phyloP scores from a whole-genome alignment of 1,140 invertebrate species.

The Zaprionus lachaisei region DNA sequence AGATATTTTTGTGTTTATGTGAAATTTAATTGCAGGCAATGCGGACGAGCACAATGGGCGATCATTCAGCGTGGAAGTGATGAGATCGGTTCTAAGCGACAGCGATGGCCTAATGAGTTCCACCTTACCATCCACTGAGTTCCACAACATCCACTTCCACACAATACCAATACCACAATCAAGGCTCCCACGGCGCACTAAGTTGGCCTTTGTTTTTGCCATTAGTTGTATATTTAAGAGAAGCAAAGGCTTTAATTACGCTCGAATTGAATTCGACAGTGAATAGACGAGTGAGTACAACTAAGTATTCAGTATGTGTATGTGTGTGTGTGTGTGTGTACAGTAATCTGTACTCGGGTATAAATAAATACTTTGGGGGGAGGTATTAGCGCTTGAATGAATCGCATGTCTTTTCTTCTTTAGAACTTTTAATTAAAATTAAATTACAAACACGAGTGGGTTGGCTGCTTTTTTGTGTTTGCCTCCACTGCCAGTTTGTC shows the following conservation, averaged over 20 bases:
- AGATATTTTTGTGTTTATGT: constrained; percentile 43
- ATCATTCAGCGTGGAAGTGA: constrained; percentile 32
- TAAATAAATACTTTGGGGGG: background rate
- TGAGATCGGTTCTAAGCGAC: constrained; percentile 32
- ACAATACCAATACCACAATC: constrained; percentile 27
- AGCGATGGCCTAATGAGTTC: constrained; percentile 53
- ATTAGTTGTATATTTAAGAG: constrained; percentile 32
- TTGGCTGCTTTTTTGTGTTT: constrained; percentile 42
- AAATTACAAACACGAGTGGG: constrained; percentile 69
- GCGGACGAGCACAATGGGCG: constrained; percentile 50
- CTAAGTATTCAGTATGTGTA: constrained; percentile 7
- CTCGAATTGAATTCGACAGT: constrained; percentile 22
- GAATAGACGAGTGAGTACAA: constrained; percentile 19
- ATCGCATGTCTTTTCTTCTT: constrained; percentile 77
- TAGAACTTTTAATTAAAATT: constrained; percentile 80
- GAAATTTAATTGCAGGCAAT: constrained; percentile 67
- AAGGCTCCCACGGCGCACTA: constrained; percentile 36
- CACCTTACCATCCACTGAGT: background rate
- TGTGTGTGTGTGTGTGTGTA: background rate
- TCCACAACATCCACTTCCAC: constrained; percentile 8
- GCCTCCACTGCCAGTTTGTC: constrained; percentile 62
- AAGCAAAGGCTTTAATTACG: constrained; percentile 47
- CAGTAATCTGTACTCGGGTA: background rate
- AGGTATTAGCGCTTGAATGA: constrained; percentile 72
- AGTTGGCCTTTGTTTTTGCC: constrained; percentile 39